Evolutionary conservation across 2,888 invertebrate species (phyloP).

Genomic region (Melinaea marsaeus): DNA sequence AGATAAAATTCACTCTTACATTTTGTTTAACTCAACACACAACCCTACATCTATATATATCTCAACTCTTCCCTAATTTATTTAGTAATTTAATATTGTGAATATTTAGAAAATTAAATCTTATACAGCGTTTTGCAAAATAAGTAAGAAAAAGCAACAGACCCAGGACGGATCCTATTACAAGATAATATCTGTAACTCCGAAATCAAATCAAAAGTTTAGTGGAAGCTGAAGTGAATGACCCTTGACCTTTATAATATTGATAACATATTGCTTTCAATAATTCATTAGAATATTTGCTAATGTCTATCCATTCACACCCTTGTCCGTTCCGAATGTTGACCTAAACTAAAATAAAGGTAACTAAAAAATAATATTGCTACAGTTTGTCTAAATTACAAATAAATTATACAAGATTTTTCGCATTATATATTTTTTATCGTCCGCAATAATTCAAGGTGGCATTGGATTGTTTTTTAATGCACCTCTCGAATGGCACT

Average conservation of each 20-base stretch:
- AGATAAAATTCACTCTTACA: slow-evolving; percentile 5
- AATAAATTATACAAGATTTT: slow-evolving; percentile 2
- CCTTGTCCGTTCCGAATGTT: too few relatives aligned
- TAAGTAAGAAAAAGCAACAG: neutral
- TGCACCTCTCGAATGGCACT: slow-evolving; percentile 15
- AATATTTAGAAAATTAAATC: neutral
- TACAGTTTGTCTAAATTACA: neutral
- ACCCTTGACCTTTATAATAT: neutral
- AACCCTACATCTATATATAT: too few relatives aligned
- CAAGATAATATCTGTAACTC: slow-evolving; percentile 4
- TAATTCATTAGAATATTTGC: too few relatives aligned
- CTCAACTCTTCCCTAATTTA: neutral
- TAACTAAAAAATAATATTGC: neutral
- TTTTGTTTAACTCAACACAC: neutral
- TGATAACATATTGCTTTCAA: too few relatives aligned
- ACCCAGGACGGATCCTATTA: slow-evolving; percentile 1
- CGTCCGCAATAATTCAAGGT: slow-evolving; percentile 10
- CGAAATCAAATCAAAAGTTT: neutral
- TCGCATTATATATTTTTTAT: slow-evolving; percentile 7
- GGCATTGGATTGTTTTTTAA: slow-evolving; percentile 13
- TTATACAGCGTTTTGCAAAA: neutral
- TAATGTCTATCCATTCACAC: too few relatives aligned
- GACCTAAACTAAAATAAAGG: too few relatives aligned
- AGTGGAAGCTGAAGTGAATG: neutral
- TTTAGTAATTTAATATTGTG: slow-evolving; percentile 2